These are phyloP conservation scores for Anadara kagoshimensis DNA, from an alignment of 1,140 invertebrate genomes.

Conservation along the genomic window DNA sequence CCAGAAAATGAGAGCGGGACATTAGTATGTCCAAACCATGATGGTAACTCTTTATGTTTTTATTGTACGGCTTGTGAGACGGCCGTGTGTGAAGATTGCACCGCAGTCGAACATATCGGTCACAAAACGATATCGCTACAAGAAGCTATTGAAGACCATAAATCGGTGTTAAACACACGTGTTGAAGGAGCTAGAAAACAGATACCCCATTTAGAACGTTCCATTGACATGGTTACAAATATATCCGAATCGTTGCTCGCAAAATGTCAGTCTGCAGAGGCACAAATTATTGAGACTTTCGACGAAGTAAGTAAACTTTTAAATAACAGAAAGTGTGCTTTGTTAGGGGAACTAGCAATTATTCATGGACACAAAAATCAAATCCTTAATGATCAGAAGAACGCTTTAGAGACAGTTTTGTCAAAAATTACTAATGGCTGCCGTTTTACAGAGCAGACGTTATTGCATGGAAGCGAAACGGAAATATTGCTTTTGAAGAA, in stretches of 20 bases:
- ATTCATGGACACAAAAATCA: conserved; percentile 72
- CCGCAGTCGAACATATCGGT: conserved; percentile 76
- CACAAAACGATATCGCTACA: conserved; percentile 74
- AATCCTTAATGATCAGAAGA: conserved; percentile 73
- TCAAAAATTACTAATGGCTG: conserved; percentile 74
- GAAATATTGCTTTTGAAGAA: conserved; percentile 77
- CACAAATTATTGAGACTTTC: conserved; percentile 71
- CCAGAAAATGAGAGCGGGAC: conserved; percentile 28
- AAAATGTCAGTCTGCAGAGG: conserved; percentile 67
- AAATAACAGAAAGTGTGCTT: conserved; percentile 69
- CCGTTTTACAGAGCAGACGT: conserved; percentile 75
- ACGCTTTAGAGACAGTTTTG: conserved; percentile 72
- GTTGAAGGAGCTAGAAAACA: conserved; percentile 73
- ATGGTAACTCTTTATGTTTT: conserved; percentile 73
- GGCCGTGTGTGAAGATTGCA: conserved; percentile 76
- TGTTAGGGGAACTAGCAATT: conserved; percentile 74
- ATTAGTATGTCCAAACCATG: conserved; percentile 71
- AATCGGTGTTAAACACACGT: conserved; percentile 69
- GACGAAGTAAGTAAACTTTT: conserved; percentile 69
- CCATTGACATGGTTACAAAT: conserved; percentile 71
- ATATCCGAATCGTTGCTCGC: conserved; percentile 65
- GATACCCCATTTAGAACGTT: conserved; percentile 73
- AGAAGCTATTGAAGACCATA: conserved; percentile 76
- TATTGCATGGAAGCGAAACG: conserved; percentile 75
- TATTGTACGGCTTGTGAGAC: conserved; percentile 78